Evolutionary conservation across 37 sponge, comb jelly and placozoan species (phyloP).

Genomic region (Aplysina aerophoba): DNA sequence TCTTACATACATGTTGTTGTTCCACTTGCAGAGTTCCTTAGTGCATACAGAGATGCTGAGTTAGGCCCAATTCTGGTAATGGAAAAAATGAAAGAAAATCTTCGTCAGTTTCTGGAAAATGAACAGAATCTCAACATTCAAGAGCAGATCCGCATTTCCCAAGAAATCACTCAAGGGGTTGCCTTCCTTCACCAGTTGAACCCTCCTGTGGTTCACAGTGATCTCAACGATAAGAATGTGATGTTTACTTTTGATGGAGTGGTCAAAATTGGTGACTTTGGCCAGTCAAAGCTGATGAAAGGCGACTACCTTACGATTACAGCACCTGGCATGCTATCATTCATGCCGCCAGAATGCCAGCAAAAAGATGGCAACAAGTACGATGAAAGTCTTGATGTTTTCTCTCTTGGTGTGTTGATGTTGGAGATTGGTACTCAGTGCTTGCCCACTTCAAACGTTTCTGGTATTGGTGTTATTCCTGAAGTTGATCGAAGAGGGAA

Average conservation of each 20-base stretch:
- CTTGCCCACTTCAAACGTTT: no score
- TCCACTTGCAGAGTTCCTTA: background rate
- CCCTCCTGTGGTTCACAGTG: slow-evolving; percentile 1
- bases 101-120: background rate
- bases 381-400: no score
- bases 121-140: background rate
- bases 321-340: no score
- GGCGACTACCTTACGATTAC: no score
- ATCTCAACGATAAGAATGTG: slow-evolving; percentile 16
- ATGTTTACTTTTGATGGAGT: background rate
- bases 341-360: no score
- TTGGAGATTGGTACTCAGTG: no score
- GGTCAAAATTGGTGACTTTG: slow-evolving; percentile 10
- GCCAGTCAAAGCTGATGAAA: background rate
- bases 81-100: background rate
- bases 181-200: slow-evolving; percentile 5
- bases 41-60: background rate
- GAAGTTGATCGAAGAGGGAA: no score
- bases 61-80: background rate
- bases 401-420: no score
- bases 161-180: background rate
- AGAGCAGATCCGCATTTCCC: background rate
- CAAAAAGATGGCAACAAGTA: no score
- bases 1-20: no score
- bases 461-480: no score